phyloP scores from a whole-genome alignment of 2,113 vertebrate genomes.

The Thermophis baileyi region DNA sequence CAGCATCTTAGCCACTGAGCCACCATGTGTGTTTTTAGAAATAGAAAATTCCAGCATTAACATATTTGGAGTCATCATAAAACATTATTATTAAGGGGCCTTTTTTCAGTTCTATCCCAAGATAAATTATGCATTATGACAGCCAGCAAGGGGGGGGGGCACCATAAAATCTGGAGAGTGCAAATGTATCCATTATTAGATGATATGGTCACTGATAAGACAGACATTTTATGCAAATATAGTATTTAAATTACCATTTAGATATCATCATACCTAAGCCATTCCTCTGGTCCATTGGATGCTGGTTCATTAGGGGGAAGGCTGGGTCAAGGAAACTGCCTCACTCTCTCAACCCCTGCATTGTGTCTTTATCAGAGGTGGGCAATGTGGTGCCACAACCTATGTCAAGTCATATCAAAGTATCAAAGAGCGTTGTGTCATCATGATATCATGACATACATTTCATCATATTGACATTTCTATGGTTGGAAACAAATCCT shows the following conservation, averaged over 20 bases:
- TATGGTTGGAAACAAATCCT: background rate
- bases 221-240: background rate
- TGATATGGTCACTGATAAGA: background rate
- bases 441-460: background rate
- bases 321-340: background rate
- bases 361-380: background rate
- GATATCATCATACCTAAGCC: background rate
- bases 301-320: background rate
- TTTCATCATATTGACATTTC: background rate
- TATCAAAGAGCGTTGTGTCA: background rate
- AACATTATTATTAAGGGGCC: background rate
- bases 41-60: background rate
- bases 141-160: background rate
- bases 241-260: background rate
- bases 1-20: too few species aligned
- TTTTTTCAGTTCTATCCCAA: background rate
- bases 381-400: background rate
- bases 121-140: background rate
- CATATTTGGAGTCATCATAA: background rate
- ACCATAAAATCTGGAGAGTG: background rate
- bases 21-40: background rate
- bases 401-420: background rate
- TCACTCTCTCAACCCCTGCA: background rate
- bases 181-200: background rate
- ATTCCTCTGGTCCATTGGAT: background rate